A percentile compares a stretch with the other conserved stretches of the same genome.
Conservation (phyloP, 2,113 vertebrate species). For the Micronycteris hirsuta region DNA sequence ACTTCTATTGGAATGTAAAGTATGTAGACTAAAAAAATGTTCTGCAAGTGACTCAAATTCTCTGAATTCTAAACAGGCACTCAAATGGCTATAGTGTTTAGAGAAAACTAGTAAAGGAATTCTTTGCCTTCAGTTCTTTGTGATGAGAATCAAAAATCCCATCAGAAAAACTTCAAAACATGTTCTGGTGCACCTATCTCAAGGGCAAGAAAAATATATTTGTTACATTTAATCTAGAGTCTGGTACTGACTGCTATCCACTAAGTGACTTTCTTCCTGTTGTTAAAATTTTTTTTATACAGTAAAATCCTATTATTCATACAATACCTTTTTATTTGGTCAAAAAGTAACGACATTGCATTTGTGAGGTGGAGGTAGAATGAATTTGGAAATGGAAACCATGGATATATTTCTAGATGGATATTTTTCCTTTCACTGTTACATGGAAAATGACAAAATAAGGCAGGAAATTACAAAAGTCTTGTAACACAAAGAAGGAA, state of each 20-base stretch:
- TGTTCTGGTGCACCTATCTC: background rate
- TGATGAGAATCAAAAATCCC: slow-evolving; percentile 42
- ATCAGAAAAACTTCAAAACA: slow-evolving; percentile 43
- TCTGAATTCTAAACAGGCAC: slow-evolving; percentile 32
- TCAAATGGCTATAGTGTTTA: background rate
- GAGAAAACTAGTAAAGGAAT: slow-evolving; percentile 15
- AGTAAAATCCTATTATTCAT: slow-evolving; percentile 46
- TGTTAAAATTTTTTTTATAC: background rate
- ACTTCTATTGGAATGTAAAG: slow-evolving; percentile 54
- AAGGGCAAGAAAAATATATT: slow-evolving; percentile 1
- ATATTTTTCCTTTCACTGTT: slow-evolving; percentile 14
- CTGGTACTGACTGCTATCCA: background rate
- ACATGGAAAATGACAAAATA: background rate
- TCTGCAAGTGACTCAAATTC: slow-evolving; percentile 53
- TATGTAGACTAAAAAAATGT: slow-evolving; percentile 31
- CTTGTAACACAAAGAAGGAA: slow-evolving; percentile 17
- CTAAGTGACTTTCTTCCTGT: background rate
- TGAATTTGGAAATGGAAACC: slow-evolving; percentile 39
- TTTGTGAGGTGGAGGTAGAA: slow-evolving; percentile 10
- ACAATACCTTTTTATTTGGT: slow-evolving; percentile 34
- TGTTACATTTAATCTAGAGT: slow-evolving; percentile 30
- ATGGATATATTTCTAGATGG: slow-evolving; percentile 37
- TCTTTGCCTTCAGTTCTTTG: slow-evolving; percentile 29
- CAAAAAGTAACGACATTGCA: slow-evolving; percentile 12
- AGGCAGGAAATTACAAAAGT: slow-evolving; percentile 52